These are phyloP conservation scores for Psittacara wagleri DNA, from an alignment of 2,113 vertebrate genomes.

Conservation along the genomic window DNA sequence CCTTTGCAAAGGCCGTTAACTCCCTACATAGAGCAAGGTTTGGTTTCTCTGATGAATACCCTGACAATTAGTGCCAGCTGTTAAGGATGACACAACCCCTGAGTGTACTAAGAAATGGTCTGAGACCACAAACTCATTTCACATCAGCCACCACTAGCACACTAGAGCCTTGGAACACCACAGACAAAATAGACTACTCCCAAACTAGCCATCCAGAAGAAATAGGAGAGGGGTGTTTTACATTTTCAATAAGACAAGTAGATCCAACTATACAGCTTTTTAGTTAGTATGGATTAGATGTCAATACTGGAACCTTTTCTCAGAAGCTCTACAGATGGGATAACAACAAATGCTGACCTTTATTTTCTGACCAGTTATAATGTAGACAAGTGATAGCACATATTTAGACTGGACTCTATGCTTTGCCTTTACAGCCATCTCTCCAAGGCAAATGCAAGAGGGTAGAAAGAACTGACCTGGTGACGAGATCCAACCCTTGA, in stretches of 20 bases:
- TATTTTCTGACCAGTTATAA: not conserved
- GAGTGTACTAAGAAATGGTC: not conserved
- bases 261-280: not conserved
- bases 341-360: not conserved
- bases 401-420: not conserved
- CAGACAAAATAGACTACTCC: not conserved
- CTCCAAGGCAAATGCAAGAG: not conserved
- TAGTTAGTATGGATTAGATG: not conserved
- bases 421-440: not conserved
- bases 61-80: not conserved
- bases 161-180: not conserved
- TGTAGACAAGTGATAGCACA: not conserved
- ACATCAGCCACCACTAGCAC: not conserved
- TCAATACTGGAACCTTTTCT: not conserved
- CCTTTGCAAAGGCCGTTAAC: not conserved
- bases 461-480: not conserved
- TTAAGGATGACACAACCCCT: constrained; percentile 37
- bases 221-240: not conserved
- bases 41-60: not conserved
- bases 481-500: not conserved
- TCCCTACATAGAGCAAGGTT: not conserved
- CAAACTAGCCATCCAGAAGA: not conserved
- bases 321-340: not conserved
- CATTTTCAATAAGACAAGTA: not conserved
- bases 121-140: not conserved